Conservation (phyloP, 2,888 invertebrate genomes). For the Eubasilissa splendida region DNA sequence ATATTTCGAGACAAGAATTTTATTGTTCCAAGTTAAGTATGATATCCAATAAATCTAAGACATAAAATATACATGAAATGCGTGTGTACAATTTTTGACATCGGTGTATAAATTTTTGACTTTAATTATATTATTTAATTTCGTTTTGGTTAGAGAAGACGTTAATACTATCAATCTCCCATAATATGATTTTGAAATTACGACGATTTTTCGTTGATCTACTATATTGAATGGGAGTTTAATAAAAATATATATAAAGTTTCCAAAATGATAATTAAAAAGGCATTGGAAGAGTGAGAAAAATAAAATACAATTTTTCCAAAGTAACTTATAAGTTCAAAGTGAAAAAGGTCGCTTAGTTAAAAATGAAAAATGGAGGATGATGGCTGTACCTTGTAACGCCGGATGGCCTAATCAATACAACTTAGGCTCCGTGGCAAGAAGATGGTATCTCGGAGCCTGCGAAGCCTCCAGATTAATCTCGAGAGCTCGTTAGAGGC, state of each 20-base stretch:
- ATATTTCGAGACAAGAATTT: too few relatives aligned
- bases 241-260: too few relatives aligned
- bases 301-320: not conserved
- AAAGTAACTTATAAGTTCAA: conserved; percentile 5
- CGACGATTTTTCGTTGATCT: too few relatives aligned
- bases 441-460: conserved; percentile 36
- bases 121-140: not conserved
- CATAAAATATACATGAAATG: too few relatives aligned
- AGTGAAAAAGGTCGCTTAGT: conserved; percentile 40
- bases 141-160: too few relatives aligned
- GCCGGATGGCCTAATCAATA: conserved; percentile 29
- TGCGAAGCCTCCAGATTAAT: conserved; percentile 53
- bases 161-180: too few relatives aligned
- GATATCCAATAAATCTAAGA: too few relatives aligned
- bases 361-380: conserved; percentile 31
- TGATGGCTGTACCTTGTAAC: conserved; percentile 15
- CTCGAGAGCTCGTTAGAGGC: conserved; percentile 48
- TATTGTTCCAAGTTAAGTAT: too few relatives aligned
- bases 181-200: too few relatives aligned
- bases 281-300: not conserved
- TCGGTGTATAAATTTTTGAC: not conserved
- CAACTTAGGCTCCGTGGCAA: conserved; percentile 27
- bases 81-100: not conserved
- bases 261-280: not conserved
- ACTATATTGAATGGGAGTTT: too few relatives aligned